phyloP scores from a whole-genome alignment of 2,888 invertebrate genomes.

The Tipula lateralis region DNA sequence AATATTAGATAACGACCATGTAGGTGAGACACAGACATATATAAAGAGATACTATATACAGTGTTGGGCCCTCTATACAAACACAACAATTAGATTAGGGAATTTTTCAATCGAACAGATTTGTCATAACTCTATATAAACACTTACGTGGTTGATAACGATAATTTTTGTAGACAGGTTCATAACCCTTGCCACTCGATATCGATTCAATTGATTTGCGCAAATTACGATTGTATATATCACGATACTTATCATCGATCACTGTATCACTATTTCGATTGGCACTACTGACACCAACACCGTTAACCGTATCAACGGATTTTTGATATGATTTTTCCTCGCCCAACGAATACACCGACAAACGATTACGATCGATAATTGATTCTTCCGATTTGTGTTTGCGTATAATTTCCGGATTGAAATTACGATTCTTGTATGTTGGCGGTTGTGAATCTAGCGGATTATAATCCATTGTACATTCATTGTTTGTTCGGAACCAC shows the following conservation, averaged over 20 bases:
- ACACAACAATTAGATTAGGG: too few species aligned
- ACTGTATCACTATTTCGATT: slow-evolving; percentile 13
- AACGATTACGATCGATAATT: neutral
- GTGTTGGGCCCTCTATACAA: neutral
- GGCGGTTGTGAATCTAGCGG: neutral
- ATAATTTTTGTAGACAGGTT: slow-evolving; percentile 21
- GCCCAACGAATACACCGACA: neutral
- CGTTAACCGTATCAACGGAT: neutral
- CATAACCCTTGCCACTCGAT: slow-evolving; percentile 20
- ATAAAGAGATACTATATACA: too few species aligned
- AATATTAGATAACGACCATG: neutral
- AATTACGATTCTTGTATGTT: neutral
- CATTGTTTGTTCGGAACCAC: neutral
- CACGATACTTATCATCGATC: neutral
- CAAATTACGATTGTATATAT: neutral
- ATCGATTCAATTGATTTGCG: slow-evolving; percentile 21
- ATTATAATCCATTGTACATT: slow-evolving; percentile 15
- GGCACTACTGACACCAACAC: too few species aligned
- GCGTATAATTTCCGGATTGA: slow-evolving; percentile 14
- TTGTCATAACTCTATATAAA: neutral
- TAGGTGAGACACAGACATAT: neutral
- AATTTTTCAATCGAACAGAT: neutral
- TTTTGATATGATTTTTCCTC: neutral
- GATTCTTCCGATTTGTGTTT: slow-evolving; percentile 25
- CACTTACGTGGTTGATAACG: slow-evolving; percentile 26